These are phyloP conservation scores for Oncorhynchus nerka DNA, from an alignment of 2,113 vertebrate genomes.

Conservation along the genomic window DNA sequence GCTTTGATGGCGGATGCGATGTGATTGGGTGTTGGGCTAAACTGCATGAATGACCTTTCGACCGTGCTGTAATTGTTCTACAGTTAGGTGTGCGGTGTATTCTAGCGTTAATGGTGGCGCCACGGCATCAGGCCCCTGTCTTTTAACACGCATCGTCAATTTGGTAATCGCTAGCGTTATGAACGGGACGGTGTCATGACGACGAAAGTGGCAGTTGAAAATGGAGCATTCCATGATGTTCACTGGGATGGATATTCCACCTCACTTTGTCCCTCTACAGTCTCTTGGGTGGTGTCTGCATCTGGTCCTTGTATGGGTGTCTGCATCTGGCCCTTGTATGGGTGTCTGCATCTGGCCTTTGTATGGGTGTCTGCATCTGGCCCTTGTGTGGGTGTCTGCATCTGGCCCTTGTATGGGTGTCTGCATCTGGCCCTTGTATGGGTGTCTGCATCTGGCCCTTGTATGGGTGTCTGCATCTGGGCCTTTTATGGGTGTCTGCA, in stretches of 20 bases:
- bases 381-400: too few species aligned
- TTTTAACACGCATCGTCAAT: conserved; percentile 41
- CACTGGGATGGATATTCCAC: conserved; percentile 72
- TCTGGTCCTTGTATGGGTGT: conserved; percentile 41
- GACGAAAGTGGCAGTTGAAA: conserved; percentile 42
- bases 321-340: neutral
- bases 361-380: too few species aligned
- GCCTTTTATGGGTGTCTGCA: too few species aligned
- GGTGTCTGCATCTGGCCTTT: too few species aligned
- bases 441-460: too few species aligned
- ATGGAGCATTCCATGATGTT: conserved; percentile 52
- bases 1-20: neutral
- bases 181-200: conserved; percentile 49
- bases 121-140: conserved; percentile 44
- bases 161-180: conserved; percentile 58
- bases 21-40: neutral
- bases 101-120: conserved; percentile 45
- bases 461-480: too few species aligned
- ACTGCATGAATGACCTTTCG: conserved; percentile 52
- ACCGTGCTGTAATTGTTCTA: conserved; percentile 34
- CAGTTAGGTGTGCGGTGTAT: conserved; percentile 37
- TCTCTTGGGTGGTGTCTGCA: conserved; percentile 36
- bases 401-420: too few species aligned
- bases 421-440: too few species aligned
- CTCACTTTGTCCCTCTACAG: conserved; percentile 59